phyloP scores from a whole-genome alignment of 92 coral and sea anemone species.

The Metridium senile region DNA sequence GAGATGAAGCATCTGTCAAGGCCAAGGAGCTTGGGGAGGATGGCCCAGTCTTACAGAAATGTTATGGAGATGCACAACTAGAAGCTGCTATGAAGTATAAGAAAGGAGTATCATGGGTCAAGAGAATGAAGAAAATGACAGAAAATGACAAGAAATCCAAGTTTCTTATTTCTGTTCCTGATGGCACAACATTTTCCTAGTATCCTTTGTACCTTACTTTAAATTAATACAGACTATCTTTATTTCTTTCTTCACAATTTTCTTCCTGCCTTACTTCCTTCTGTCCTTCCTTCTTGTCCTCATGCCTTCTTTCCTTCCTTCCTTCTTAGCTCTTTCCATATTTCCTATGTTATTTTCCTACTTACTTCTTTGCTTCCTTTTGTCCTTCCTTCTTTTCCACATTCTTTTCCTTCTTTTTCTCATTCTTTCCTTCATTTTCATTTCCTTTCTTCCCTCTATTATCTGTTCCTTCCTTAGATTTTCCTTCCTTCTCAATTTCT shows the following conservation, averaged over 20 bases:
- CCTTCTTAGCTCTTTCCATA: background rate
- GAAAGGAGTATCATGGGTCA: slow-evolving; percentile 91
- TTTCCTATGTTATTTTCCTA: background rate
- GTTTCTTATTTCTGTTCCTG: slow-evolving; percentile 81
- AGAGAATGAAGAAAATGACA: slow-evolving; percentile 66
- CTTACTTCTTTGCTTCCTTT: background rate
- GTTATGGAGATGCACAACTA: slow-evolving; percentile 85
- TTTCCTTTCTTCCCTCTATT: too few relatives aligned
- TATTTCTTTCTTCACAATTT: background rate
- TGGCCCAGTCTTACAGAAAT: slow-evolving; percentile 74
- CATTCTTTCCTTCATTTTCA: too few relatives aligned
- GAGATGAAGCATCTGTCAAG: slow-evolving; percentile 70
- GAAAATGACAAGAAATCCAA: slow-evolving; percentile 78
- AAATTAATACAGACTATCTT: background rate
- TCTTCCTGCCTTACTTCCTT: background rate
- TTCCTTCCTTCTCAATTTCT: too few relatives aligned
- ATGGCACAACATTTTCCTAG: slow-evolving; percentile 90
- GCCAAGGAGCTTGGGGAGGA: slow-evolving; percentile 80
- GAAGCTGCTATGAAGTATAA: slow-evolving; percentile 80
- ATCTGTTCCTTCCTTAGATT: too few relatives aligned
- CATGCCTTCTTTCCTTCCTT: background rate
- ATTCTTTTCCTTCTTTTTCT: background rate
- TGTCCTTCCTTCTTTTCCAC: background rate
- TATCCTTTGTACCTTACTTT: slow-evolving; percentile 53
- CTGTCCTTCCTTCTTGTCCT: background rate